Evolutionary conservation across 2,797 vertebrate species (phyloP).

Genomic region (Squalus acanthias): DNA sequence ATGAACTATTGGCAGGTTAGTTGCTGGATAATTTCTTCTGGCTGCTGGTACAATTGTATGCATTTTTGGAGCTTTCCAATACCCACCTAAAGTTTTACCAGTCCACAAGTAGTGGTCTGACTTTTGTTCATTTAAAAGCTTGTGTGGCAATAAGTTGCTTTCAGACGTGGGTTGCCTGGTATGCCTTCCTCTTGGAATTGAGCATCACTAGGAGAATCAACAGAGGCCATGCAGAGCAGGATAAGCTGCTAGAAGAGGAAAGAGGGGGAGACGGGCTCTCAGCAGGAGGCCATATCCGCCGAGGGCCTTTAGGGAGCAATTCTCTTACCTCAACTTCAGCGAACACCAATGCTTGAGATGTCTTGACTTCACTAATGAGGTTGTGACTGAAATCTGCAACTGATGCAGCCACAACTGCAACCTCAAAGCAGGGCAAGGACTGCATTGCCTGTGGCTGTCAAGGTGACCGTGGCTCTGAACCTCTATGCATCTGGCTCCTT

Average conservation of each 20-base stretch:
- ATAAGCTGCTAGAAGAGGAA: not conserved
- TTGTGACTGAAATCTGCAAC: not conserved
- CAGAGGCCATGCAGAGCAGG: not conserved
- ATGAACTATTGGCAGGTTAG: too few relatives aligned
- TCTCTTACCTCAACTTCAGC: not conserved
- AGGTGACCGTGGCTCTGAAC: not conserved
- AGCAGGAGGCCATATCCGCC: not conserved
- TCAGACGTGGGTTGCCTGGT: too few relatives aligned
- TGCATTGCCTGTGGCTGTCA: not conserved
- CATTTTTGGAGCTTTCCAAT: too few relatives aligned
- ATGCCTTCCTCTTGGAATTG: not conserved
- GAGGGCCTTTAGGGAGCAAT: not conserved
- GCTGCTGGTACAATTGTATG: too few relatives aligned
- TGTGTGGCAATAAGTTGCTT: too few relatives aligned
- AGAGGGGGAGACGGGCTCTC: not conserved
- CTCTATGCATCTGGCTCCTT: not conserved
- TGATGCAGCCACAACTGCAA: not conserved
- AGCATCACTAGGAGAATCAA: not conserved
- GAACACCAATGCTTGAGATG: not conserved
- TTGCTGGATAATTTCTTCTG: too few relatives aligned
- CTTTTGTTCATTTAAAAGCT: too few relatives aligned
- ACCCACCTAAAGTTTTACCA: too few relatives aligned
- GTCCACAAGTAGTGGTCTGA: too few relatives aligned
- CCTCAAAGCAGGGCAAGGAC: not conserved
- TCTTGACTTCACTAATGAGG: not conserved